Conservation (phyloP, 2,113 vertebrate species). For the Myrmophylax atrothorax region DNA sequence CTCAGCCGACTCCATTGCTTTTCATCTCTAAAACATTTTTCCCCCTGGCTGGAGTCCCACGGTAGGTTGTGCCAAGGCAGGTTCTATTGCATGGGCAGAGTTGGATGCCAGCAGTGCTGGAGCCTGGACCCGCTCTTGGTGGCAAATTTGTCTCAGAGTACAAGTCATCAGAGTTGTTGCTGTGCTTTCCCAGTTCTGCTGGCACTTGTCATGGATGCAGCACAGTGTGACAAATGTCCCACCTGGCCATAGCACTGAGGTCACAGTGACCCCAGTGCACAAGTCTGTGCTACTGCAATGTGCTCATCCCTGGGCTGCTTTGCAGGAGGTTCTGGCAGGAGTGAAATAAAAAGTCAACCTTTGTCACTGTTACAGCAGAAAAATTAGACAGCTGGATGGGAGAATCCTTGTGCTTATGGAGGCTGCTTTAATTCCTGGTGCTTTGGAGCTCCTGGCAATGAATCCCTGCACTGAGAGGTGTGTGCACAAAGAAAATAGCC, state of each 20-base stretch:
- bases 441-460: neutral
- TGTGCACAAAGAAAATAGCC: neutral
- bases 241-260: neutral
- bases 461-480: neutral
- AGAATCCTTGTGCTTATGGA: neutral
- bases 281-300: neutral
- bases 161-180: neutral
- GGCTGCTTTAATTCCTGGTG: neutral
- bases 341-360: neutral
- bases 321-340: neutral
- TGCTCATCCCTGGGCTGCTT: accelerated
- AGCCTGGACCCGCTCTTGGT: neutral
- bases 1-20: neutral
- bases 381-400: neutral
- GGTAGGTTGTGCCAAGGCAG: neutral
- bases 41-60: neutral
- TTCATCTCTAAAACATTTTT: neutral
- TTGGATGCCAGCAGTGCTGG: neutral
- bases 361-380: neutral
- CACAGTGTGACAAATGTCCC: neutral
- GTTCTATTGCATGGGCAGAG: neutral
- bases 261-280: neutral
- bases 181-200: neutral
- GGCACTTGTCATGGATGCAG: neutral
- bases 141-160: neutral